phyloP scores from a whole-genome alignment of 2,113 vertebrate species.

The Oxyruncus cristatus region DNA sequence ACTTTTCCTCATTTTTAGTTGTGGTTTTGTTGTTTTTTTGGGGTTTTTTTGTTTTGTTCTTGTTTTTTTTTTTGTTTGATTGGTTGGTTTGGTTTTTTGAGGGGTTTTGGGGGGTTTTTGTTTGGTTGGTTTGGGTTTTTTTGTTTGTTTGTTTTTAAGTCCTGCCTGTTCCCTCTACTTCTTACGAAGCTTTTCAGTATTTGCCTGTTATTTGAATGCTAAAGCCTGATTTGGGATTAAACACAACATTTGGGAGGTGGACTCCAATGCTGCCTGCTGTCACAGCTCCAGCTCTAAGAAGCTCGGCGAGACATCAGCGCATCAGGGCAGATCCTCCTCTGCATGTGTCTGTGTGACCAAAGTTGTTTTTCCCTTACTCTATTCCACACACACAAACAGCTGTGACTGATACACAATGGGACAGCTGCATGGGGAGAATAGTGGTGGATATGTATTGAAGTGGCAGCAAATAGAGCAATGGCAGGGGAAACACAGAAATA shows the following conservation, averaged over 20 bases:
- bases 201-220: not conserved
- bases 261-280: not conserved
- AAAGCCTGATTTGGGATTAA: slow-evolving; percentile 35
- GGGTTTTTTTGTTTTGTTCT: too few relatives aligned
- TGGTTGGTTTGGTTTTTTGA: too few relatives aligned
- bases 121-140: too few relatives aligned
- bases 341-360: not conserved
- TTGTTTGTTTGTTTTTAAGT: not conserved
- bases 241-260: not conserved
- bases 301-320: not conserved
- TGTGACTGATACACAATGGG: not conserved
- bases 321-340: not conserved
- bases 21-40: not conserved
- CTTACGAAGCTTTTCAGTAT: slow-evolving; percentile 3
- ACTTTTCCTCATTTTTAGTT: not conserved
- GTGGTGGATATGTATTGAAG: not conserved
- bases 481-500: not conserved
- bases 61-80: too few relatives aligned
- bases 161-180: not conserved
- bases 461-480: not conserved
- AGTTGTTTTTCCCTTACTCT: not conserved
- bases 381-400: fast-evolving
- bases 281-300: not conserved
- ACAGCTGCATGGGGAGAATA: not conserved
- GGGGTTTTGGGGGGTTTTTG: too few relatives aligned